phyloP scores from a whole-genome alignment of 2,888 invertebrate genomes.

The Leptogaster cylindrica region DNA sequence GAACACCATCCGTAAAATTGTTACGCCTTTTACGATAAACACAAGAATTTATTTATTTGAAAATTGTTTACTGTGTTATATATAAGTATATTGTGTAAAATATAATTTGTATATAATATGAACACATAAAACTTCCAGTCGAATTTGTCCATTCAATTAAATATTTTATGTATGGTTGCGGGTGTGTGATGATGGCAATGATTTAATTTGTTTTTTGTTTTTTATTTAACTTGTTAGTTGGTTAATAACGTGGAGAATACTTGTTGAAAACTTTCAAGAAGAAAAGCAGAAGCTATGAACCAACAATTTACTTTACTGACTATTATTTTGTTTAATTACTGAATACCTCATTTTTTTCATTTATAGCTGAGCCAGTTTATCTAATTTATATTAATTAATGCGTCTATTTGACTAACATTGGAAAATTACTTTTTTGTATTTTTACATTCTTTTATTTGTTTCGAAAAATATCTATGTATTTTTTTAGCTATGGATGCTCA shows the following conservation, averaged over 20 bases:
- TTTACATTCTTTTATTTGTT: constrained; percentile 23
- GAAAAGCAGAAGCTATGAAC: constrained; percentile 35
- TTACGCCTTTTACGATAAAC: no score
- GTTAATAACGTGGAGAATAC: constrained; percentile 18
- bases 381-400: constrained; percentile 10
- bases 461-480: constrained; percentile 37
- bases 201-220: not conserved
- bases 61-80: not conserved
- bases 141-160: not conserved
- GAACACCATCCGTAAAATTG: no score
- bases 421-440: constrained; percentile 7
- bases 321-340: constrained; percentile 12
- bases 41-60: no score
- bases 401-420: constrained; percentile 21
- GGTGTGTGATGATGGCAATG: constrained; percentile 10
- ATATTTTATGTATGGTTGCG: constrained; percentile 9
- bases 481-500: constrained; percentile 33
- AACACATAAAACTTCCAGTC: constrained; percentile 34
- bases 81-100: no score
- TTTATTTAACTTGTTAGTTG: not conserved
- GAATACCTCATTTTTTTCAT: constrained; percentile 10
- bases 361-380: constrained; percentile 28
- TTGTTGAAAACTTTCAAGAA: constrained; percentile 22
- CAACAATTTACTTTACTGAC: constrained; percentile 20
- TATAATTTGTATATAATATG: constrained; percentile 13